phyloP scores from a whole-genome alignment of 2,888 invertebrate species.

The Agelastica alni region DNA sequence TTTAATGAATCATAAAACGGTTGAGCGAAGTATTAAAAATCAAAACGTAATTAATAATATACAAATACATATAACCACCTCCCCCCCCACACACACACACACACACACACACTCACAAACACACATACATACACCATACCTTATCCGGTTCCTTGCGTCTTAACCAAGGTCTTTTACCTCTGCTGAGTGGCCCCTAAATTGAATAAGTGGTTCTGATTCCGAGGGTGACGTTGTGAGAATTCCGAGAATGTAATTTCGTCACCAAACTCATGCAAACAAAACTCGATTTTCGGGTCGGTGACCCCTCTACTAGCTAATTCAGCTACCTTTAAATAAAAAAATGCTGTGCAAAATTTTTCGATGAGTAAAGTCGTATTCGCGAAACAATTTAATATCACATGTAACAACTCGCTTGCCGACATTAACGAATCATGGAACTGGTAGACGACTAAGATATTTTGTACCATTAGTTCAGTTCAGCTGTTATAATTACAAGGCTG shows the following conservation, averaged over 20 bases:
- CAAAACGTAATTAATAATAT: no score
- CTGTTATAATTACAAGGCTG: no score
- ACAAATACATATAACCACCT: no score
- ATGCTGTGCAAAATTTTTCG: slow-evolving; percentile 24
- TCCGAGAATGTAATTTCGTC: slow-evolving; percentile 27
- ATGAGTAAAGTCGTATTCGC: slow-evolving; percentile 22
- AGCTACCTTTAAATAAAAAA: slow-evolving; percentile 26
- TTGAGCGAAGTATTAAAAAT: no score
- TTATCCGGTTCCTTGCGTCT: slow-evolving; percentile 22
- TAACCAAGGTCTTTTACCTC: slow-evolving; percentile 27
- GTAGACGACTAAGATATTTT: no score
- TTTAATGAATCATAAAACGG: no score
- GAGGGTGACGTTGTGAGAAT: slow-evolving; percentile 29
- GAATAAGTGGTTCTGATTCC: slow-evolving; percentile 22
- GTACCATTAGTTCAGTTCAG: no score
- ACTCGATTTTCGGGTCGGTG: slow-evolving; percentile 24
- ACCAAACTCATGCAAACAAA: slow-evolving; percentile 27
- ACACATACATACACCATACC: slow-evolving; percentile 6
- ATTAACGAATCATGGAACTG: no score
- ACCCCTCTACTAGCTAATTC: slow-evolving; percentile 19
- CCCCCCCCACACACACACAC: no score
- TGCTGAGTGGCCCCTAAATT: slow-evolving; percentile 21
- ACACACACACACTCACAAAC: no score
- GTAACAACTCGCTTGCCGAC: not conserved
- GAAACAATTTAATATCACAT: slow-evolving; percentile 3